phyloP scores from a whole-genome alignment of 92 coral and sea anemone species.

The Porites rus region DNA sequence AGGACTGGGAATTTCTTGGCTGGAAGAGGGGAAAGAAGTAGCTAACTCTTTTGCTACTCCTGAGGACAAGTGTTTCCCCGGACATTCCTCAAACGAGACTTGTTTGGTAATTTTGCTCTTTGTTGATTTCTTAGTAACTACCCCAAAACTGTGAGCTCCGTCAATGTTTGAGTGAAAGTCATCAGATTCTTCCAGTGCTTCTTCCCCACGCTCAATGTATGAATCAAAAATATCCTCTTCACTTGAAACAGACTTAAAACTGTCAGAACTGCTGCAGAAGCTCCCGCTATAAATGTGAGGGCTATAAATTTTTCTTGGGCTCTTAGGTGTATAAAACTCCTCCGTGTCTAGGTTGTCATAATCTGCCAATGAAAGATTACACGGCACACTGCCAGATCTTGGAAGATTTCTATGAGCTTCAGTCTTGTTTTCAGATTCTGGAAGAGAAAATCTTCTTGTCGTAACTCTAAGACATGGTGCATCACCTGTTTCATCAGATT shows the following conservation, averaged over 20 bases:
- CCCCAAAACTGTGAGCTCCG: conserved; percentile 3
- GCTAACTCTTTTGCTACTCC: conserved; percentile 5
- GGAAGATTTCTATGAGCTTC: conserved; percentile 6
- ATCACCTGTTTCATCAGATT: conserved; percentile 15
- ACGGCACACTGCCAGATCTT: conserved; percentile 79
- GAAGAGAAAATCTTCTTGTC: conserved; percentile 54
- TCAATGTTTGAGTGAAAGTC: conserved; percentile 39
- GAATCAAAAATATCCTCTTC: conserved; percentile 61
- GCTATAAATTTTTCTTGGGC: conserved; percentile 30
- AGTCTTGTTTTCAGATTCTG: conserved; percentile 23
- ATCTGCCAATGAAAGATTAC: conserved; percentile 29
- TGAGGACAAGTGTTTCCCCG: neutral
- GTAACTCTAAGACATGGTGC: conserved; percentile 5
- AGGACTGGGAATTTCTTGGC: conserved; percentile 4
- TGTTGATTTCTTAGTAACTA: neutral
- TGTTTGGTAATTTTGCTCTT: conserved; percentile 49
- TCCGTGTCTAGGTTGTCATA: neutral
- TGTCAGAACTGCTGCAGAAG: conserved; percentile 76
- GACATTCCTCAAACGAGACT: conserved; percentile 34
- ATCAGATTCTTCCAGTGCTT: conserved; percentile 57
- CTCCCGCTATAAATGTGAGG: conserved; percentile 68
- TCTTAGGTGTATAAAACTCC: neutral
- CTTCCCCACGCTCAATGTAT: conserved; percentile 78
- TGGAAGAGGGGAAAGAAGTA: neutral
- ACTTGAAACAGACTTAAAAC: conserved; percentile 76